Percentiles rank a stretch among this genome's conserved stretches.
phyloP scores from a whole-genome alignment of 2,888 invertebrate species.

The Phyto melanocephala region DNA sequence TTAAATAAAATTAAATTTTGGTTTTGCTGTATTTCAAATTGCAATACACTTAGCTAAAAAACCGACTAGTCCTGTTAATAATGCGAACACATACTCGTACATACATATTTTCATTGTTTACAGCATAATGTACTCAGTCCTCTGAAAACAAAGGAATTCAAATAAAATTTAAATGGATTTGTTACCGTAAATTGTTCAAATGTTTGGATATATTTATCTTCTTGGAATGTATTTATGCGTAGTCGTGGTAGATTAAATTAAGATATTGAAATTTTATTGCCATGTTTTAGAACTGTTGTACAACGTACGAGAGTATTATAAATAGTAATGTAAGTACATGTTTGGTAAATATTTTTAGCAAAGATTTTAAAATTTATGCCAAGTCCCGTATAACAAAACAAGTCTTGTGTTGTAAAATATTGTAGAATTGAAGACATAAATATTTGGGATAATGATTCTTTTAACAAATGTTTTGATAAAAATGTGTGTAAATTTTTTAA shows the following conservation, averaged over 20 bases:
- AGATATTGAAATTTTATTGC: constrained; percentile 28
- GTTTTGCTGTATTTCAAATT: constrained; percentile 11
- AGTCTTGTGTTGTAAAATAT: too few species aligned
- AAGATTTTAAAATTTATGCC: too few species aligned
- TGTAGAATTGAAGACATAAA: too few species aligned
- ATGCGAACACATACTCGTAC: background rate
- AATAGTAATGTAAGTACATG: background rate
- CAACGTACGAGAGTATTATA: background rate
- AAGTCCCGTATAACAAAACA: too few species aligned
- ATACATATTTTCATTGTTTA: background rate
- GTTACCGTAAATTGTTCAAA: constrained; percentile 11
- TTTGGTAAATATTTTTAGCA: background rate
- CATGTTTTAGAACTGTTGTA: background rate
- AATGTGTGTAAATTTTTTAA: too few species aligned
- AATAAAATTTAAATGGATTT: constrained; percentile 25
- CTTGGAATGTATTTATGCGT: background rate
- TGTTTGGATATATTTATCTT: constrained; percentile 25
- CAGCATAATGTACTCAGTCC: background rate
- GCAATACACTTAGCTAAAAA: constrained; percentile 2
- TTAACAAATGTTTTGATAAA: too few species aligned
- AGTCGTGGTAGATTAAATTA: constrained; percentile 22
- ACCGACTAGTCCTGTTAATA: constrained; percentile 16
- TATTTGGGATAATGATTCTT: too few species aligned
- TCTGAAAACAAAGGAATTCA: background rate
- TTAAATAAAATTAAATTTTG: constrained; percentile 27